phyloP scores from a whole-genome alignment of 2,797 vertebrate species.

The Myotis findleyi region DNA sequence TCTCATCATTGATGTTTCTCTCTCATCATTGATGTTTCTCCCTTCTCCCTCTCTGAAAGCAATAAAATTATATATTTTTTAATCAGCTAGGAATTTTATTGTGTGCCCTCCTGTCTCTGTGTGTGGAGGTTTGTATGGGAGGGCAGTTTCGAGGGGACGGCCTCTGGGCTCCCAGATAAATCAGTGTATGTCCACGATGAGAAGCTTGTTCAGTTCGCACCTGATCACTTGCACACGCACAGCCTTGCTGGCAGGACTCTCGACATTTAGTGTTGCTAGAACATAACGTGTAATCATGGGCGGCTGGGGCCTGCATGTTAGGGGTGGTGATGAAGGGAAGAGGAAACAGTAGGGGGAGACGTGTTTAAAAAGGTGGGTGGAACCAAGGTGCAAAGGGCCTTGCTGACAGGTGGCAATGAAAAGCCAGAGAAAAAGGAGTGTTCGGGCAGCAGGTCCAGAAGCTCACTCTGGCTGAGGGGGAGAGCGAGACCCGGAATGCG shows the following conservation, averaged over 20 bases:
- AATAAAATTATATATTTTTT: no score
- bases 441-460: not conserved
- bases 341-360: not conserved
- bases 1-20: no score
- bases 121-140: not conserved
- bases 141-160: not conserved
- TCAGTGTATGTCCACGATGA: not conserved
- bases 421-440: no score
- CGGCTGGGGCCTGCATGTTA: not conserved
- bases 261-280: no score
- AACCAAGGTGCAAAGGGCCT: not conserved
- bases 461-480: not conserved
- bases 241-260: not conserved
- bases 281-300: not conserved
- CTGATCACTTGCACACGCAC: not conserved
- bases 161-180: not conserved
- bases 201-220: not conserved
- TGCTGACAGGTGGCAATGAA: no score
- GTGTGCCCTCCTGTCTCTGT: not conserved
- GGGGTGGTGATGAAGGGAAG: not conserved
- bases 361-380: not conserved
- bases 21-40: no score
- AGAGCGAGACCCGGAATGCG: no score
- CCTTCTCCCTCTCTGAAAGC: no score
- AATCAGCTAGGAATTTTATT: not conserved